Percentiles rank a stretch among this genome's conserved stretches.
Evolutionary conservation across 2,113 vertebrate species (phyloP).

Genomic region (Guaruba guarouba): DNA sequence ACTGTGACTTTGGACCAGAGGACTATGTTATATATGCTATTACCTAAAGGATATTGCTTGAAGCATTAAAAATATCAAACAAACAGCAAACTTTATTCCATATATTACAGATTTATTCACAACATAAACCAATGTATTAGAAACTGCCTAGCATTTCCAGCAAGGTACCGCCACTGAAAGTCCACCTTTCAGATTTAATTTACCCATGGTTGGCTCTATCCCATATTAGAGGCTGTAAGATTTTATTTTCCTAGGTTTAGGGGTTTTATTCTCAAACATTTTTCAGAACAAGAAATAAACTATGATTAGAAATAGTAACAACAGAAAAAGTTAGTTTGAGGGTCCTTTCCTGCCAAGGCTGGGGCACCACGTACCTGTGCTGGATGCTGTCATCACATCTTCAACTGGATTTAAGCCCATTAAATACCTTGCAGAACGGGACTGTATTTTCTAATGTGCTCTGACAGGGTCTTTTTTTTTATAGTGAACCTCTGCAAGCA

Average conservation of each 20-base stretch:
- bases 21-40: conserved; percentile 26
- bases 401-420: neutral
- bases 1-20: conserved; percentile 40
- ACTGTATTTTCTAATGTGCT: neutral
- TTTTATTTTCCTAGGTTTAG: conserved; percentile 3
- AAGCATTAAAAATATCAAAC: conserved; percentile 1
- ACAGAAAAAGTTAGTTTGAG: neutral
- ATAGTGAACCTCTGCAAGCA: neutral
- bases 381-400: neutral
- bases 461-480: conserved; percentile 1
- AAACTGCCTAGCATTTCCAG: neutral
- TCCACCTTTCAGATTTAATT: neutral
- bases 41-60: neutral
- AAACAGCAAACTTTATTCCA: neutral
- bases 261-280: neutral
- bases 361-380: neutral
- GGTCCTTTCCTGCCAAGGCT: neutral
- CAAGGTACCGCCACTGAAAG: neutral
- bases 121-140: conserved; percentile 5
- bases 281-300: neutral
- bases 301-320: neutral
- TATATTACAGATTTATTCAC: conserved; percentile 16
- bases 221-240: neutral
- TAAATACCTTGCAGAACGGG: neutral
- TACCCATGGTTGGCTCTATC: neutral